Base-by-base conservation (phyloP, 2,888 invertebrate genomes). In the Plebejus melissa region DNA sequence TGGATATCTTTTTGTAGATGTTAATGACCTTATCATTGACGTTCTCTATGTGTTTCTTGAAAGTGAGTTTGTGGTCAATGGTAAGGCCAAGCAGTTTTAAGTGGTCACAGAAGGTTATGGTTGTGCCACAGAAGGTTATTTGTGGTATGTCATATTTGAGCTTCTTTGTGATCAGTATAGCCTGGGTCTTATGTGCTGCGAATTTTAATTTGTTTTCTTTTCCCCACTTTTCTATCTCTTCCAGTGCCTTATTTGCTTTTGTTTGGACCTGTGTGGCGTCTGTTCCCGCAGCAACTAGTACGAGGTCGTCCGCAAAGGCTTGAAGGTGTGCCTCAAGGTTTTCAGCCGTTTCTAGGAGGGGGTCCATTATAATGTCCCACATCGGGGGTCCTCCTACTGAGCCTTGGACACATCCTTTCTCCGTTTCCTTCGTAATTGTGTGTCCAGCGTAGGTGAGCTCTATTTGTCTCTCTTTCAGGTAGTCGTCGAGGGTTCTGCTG, bases 261-360 rank as follows among this genome's bases (percentile, higher is more conserved):
- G 7, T 32, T 38, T 78, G 50, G 0, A 77, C 54, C 1, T 76
- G 75, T 2, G 0, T 38, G 0, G 38, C 60, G 1, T 74, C 70
- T 0, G 71, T 38, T 0, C 74, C 80, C 0, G 22, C 4, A 5
- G 75, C 76, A 0, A 78, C 74, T 0, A 80, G 28, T 0, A 81
- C n/a, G 0, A 82, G 69, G 22, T 82, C 80, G 46, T 81, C 81
- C 0, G 80, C 80, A 38, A 80, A 82, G 0, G 80, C 82, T 38
- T 81, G 80, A 4, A 76, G 71, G 32, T 78, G 77, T 0, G 57
- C 69, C 2, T 65, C 74, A 0, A 16, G 9, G 0, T 16, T n/a
- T 0, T 77, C 70, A 0, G 76, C 4, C 1, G 36, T 16, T 0
- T 69, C 38, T 0, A 80, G 70, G 0, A 80, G 76, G 0, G 78